Percentiles rank a stretch among this genome's conserved stretches.
Conservation (phyloP, 2,797 vertebrate genomes). For the Austrolebias charrua region DNA sequence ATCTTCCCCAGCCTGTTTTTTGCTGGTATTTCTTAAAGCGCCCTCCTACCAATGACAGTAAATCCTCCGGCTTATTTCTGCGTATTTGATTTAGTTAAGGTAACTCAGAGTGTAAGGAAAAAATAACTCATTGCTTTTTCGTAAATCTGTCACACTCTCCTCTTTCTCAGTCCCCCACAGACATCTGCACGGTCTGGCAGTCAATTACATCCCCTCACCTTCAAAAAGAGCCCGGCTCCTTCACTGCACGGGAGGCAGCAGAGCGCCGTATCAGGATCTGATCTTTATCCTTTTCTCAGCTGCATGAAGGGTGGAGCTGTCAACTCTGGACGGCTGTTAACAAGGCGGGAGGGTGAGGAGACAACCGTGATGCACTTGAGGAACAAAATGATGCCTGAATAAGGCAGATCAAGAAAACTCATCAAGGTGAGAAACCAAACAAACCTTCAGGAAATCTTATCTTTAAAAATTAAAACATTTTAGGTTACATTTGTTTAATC, state of each 20-base stretch:
- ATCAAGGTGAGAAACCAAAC: constrained; percentile 13
- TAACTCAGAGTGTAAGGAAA: constrained; percentile 10
- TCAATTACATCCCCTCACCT: constrained; percentile 68
- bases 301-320: constrained; percentile 44
- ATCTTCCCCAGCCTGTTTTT: constrained; percentile 16
- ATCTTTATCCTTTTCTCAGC: constrained; percentile 59
- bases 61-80: constrained; percentile 22
- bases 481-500: not conserved
- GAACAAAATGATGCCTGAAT: constrained; percentile 2
- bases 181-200: constrained; percentile 49
- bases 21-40: not conserved
- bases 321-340: constrained; percentile 57
- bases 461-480: not conserved
- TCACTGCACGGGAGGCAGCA: constrained; percentile 35
- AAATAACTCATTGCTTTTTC: constrained; percentile 25
- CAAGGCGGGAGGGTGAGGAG: constrained; percentile 15
- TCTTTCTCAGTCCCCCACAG: constrained; percentile 35
- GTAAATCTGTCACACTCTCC: constrained; percentile 51
- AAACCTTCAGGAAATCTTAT: constrained; percentile 17
- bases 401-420: constrained; percentile 13
- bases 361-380: constrained; percentile 4
- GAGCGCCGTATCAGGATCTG: constrained; percentile 55
- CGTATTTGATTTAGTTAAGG: constrained; percentile 11
- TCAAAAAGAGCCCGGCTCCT: constrained; percentile 40
- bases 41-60: constrained; percentile 22